Evolutionary conservation across 1,140 invertebrate species (phyloP), one percentile per base, ranked within the genome.

Genomic region (Planococcus citri): DNA sequence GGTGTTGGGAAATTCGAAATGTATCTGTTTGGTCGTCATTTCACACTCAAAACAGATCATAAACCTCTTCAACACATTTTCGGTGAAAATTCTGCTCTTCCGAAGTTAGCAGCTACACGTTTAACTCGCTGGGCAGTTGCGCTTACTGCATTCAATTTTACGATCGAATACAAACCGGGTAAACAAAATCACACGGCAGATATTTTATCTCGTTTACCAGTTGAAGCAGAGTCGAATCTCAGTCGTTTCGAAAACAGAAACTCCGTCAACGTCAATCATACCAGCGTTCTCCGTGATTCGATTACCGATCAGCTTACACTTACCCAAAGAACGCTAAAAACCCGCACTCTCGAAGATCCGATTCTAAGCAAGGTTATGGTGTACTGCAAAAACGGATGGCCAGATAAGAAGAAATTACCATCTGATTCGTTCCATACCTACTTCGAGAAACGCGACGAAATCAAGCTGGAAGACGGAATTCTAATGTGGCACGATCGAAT

Each of bases 11-110:
- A 72, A 72, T 70, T 72, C 67, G 58, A 70, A 27, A 72, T 64
- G 41, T 70, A 72, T 69, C n/a, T 72, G 0, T 72, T 38, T 60
- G 69, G 68, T 8, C 20, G 68, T 1, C 21, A 25, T 21, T 72
- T 72, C 61, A 67, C 22, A 25, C 70, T 83, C 9, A 70, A 76
- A n/a, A 83, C 78, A 1, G 80, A 83, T 70, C 80, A 83, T 69
- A 78, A 80, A 69, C 78, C 82, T 0, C 69, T 84, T 21, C 74
- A 76, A 22, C 41, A n/a, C n/a, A n/a, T n/a, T n/a, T n/a, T n/a
- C n/a, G n/a, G 71, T 70, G 77, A 80, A 41, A 79, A 80, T 51
- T 17, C 68, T 71, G 17, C 21, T 6, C 10, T 73, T 75, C 14
- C 75, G 73, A 57, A 70, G 72, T 21, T 82, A 22, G 78, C 78